Evolutionary conservation across 2,888 invertebrate genomes (phyloP), one percentile per base, ranked within the genome.

Genomic region (Drosophila longiperda): DNA sequence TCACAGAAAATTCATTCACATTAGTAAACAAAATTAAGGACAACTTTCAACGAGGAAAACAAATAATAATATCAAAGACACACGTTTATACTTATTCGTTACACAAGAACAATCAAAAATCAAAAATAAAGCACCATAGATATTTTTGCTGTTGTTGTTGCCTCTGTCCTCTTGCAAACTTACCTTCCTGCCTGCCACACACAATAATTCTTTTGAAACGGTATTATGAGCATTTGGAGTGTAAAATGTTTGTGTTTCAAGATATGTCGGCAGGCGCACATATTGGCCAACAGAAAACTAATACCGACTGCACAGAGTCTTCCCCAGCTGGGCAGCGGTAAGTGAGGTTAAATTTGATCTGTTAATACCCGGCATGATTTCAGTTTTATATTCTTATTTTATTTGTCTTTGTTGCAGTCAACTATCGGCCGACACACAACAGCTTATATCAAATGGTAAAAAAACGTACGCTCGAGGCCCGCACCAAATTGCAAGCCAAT

Each of bases 361-460:
- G 20, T 29, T 34, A 23, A 33, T 15, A 29, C 38, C 69, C 72
- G 72, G 75, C 66, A 57, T 64, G 54, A 53, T 9, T 40, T 63
- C 23, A 12, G 15, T 34, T 29, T 2, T 12, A 36, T 52, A 42
- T 60, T 38, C 61, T 55, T n/a, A 26, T 9, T 45, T 23, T 55
- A 12, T 8, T 17, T 20, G 8, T 12, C 3, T 20, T 8, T 4
- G 29, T 84, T 71, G 26, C 65, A 91, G 91, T 57, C 54, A 40
- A 26, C 12, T 73, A 40, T 20, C 87, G 91, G 12, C 64, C 70
- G 54, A 79, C 81, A 8, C 91, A 90, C 82, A 87, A 81, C 69
- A 87, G 82, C 64, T 76, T 92, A 59, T 90, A 89, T 87, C 83
- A 90, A 89, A 91, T 91, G 92, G 93, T 93, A 91, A 93, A 92